Evolutionary conservation across 2,797 vertebrate species (phyloP).

Genomic region (Centropyge bicolor): DNA sequence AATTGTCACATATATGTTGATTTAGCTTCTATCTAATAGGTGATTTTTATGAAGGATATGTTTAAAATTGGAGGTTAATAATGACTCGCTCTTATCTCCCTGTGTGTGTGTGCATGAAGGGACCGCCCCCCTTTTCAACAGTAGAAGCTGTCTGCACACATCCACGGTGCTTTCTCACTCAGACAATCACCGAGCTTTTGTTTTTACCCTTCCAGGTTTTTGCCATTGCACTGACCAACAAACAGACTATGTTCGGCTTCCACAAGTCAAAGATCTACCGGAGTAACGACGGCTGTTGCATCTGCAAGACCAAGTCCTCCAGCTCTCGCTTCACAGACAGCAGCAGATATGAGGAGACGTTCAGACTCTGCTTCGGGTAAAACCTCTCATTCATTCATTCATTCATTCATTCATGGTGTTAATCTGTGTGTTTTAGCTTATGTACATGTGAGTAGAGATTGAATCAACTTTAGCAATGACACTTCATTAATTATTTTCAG

Average conservation of each 20-base stretch:
- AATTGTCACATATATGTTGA: rapidly evolving
- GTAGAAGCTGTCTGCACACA: slow-evolving; percentile 57
- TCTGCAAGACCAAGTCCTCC: slow-evolving; percentile 91
- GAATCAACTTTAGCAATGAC: not conserved
- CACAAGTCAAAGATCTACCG: slow-evolving; percentile 91
- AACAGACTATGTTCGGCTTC: slow-evolving; percentile 87
- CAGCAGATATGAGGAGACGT: slow-evolving; percentile 88
- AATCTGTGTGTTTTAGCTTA: not conserved
- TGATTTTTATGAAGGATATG: not conserved
- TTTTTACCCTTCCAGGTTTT: slow-evolving; percentile 47
- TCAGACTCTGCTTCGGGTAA: slow-evolving; percentile 89
- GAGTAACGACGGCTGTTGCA: slow-evolving; percentile 89
- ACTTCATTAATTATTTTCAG: slow-evolving; percentile 58
- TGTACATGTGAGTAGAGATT: not conserved
- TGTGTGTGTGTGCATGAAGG: slow-evolving; percentile 48
- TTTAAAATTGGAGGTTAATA: slow-evolving; percentile 1
- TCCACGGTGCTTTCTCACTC: slow-evolving; percentile 1
- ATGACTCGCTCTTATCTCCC: not conserved
- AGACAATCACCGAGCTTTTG: not conserved
- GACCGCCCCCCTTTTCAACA: slow-evolving; percentile 77
- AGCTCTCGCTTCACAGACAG: slow-evolving; percentile 91
- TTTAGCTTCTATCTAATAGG: rapidly evolving
- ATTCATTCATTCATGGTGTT: not conserved
- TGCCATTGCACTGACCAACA: slow-evolving; percentile 17
- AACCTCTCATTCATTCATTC: slow-evolving; percentile 18